phyloP scores from a whole-genome alignment of 2,888 invertebrate genomes.

The Lithosia quadra region DNA sequence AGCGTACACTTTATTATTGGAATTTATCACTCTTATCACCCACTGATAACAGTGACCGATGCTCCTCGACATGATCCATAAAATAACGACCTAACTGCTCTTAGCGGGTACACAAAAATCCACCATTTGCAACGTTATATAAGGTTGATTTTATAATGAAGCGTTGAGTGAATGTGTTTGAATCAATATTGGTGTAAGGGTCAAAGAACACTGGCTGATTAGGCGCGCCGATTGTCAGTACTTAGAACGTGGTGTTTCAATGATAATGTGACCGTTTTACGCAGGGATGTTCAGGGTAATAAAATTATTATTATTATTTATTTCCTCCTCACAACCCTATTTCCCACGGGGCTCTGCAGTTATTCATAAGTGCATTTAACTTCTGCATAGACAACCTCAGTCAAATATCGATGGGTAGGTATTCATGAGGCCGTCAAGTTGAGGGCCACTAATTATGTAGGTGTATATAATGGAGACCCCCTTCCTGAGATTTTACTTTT shows the following conservation, averaged over 20 bases:
- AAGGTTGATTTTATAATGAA: conserved; percentile 46
- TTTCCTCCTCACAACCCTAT: neutral
- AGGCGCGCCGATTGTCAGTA: conserved; percentile 65
- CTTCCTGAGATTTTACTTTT: too few relatives aligned
- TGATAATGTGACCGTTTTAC: conserved; percentile 39
- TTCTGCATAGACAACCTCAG: too few relatives aligned
- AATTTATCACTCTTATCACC: conserved; percentile 79
- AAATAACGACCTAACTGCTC: conserved; percentile 56
- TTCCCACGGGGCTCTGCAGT: neutral
- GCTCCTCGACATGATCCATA: conserved; percentile 51
- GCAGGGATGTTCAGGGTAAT: too few relatives aligned
- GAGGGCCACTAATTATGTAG: too few relatives aligned
- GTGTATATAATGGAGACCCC: too few relatives aligned
- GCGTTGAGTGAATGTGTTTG: conserved; percentile 35
- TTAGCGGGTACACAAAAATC: conserved; percentile 41
- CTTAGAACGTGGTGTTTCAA: conserved; percentile 65
- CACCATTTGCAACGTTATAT: conserved; percentile 33
- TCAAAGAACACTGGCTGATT: conserved; percentile 84
- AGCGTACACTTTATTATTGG: conserved; percentile 77
- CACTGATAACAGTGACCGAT: conserved; percentile 76
- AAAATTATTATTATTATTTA: neutral
- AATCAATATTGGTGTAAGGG: conserved; percentile 61
- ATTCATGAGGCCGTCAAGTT: too few relatives aligned
- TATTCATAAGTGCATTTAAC: too few relatives aligned
- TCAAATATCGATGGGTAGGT: too few relatives aligned